Conservation (phyloP, 2,888 invertebrate genomes). For the Scaptomyza cyrtandrae region DNA sequence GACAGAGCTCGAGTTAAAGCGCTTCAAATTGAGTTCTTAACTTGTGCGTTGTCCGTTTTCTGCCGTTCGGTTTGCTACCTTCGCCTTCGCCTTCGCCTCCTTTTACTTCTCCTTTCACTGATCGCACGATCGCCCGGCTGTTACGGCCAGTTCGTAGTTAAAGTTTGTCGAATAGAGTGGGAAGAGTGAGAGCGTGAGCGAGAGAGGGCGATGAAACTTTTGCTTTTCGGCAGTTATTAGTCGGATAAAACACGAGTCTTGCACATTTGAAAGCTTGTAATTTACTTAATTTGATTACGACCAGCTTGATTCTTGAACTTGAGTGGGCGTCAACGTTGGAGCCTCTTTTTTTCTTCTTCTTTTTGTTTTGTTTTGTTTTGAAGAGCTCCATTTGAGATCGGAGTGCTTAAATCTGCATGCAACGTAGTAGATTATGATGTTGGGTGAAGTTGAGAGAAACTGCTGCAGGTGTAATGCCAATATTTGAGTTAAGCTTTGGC, state of each 20-base stretch:
- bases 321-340: conserved; percentile 32
- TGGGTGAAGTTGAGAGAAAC: conserved; percentile 3
- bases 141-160: conserved; percentile 27
- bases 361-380: too few relatives aligned
- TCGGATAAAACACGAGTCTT: conserved; percentile 76
- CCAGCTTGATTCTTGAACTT: conserved; percentile 42
- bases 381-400: conserved; percentile 10
- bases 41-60: conserved; percentile 23
- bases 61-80: not conserved
- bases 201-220: conserved; percentile 20
- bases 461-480: conserved; percentile 52
- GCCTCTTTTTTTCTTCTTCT: too few relatives aligned
- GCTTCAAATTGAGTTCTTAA: conserved; percentile 76
- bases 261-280: conserved; percentile 80
- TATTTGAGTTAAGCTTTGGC: conserved; percentile 20
- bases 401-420: conserved; percentile 13
- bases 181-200: not conserved
- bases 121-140: conserved; percentile 49
- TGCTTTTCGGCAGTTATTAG: conserved; percentile 76
- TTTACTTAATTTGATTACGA: conserved; percentile 80
- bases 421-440: not conserved
- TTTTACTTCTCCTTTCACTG: conserved; percentile 38
- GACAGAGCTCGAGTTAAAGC: conserved; percentile 28
- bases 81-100: conserved; percentile 7
- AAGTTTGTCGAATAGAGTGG: conserved; percentile 10